Base-by-base conservation (phyloP, 2,113 vertebrate species). In the Catharus bicknelli region DNA sequence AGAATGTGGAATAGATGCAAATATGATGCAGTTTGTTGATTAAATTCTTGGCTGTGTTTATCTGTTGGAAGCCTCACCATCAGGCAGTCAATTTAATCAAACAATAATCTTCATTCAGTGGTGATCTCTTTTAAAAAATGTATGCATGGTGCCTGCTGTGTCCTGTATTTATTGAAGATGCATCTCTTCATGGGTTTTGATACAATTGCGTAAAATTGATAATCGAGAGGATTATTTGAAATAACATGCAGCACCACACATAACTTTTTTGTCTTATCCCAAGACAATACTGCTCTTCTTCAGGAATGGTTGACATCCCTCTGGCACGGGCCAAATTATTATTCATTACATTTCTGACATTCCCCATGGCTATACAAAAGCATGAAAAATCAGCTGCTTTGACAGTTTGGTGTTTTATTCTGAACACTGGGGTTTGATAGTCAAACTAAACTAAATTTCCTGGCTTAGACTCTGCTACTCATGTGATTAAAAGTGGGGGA, bases 21-120 rank as follows among this genome's bases (percentile, higher is more conserved):
- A 96, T 96, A 82, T 27, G 66, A 96, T 94, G 83, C 61, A 94
- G 87, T 88, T 96, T 96, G 92, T 94, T 95, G 93, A 96, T 97
- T 96, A 94, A 95, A 95, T 95, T 82, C 83, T 94, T 96, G 90
- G 66, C 86, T 93, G 68, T 80, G 40, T 95, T 95, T 94, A 86
- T 97, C 93, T 90, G 72, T 89, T 90, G 92, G 88, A 96, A 90
- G 38, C 63, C 57, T 89, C 40, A 90, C 47, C 85, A 93, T 82
- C 63, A 93, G 72, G 38, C 89, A 94, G 78, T 82, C 81, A 89
- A 85, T 94, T 95, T 94, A 96, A 96, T 96, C 93, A 95, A 93
- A 95, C 51, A 93, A 83, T 95, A 96, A 96, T 93, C 90, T 95
- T 90, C 69, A 93, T 69, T 95, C 69, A 95, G 55, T 78, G 45